Conservation (phyloP, 2,797 vertebrate genomes). For the Heliangelus exortis region DNA sequence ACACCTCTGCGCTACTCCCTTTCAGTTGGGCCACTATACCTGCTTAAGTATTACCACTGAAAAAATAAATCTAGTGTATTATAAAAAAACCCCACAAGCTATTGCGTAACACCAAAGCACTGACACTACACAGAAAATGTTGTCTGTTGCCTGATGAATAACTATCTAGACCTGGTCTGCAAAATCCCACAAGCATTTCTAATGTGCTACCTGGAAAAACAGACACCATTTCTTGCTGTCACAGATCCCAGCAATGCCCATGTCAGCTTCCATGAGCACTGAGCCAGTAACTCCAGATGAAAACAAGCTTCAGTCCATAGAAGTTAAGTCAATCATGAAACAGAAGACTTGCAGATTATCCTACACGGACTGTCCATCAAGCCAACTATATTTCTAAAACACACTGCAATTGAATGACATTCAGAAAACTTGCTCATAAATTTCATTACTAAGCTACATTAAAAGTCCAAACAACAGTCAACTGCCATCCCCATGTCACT, state of each 20-base stretch:
- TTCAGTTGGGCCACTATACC: neutral
- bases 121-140: neutral
- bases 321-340: neutral
- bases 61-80: neutral
- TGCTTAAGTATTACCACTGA: neutral
- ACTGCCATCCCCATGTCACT: neutral
- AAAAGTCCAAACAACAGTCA: neutral
- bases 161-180: neutral
- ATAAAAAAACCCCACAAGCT: neutral
- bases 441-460: fast-evolving
- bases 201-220: neutral
- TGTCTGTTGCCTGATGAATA: neutral
- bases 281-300: neutral
- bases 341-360: neutral
- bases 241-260: neutral
- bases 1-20: neutral
- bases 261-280: neutral
- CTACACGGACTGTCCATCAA: neutral
- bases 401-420: fast-evolving
- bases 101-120: neutral
- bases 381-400: neutral
- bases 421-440: neutral
- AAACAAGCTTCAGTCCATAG: neutral
- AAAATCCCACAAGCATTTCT: neutral
- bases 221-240: neutral